These are phyloP conservation scores for Euwallacea fornicatus DNA, from an alignment of 1,140 invertebrate genomes.

Conservation along the genomic window DNA sequence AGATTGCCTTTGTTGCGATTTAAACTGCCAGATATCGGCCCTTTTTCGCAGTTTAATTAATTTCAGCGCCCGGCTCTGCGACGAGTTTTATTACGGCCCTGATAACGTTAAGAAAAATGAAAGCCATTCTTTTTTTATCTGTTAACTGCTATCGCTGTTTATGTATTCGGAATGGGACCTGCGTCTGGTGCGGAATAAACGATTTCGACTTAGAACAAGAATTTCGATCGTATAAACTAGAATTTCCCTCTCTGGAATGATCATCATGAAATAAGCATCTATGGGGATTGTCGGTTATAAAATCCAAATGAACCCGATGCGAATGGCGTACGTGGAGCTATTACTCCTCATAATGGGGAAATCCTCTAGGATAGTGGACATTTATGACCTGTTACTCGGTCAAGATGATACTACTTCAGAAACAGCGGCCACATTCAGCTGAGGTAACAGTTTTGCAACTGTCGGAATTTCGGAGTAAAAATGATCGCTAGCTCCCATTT, in stretches of 20 bases:
- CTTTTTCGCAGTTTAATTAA: slow-evolving; percentile 35
- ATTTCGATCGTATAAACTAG: too few relatives aligned
- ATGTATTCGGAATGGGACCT: slow-evolving; percentile 8
- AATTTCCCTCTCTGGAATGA: too few relatives aligned
- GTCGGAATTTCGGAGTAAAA: too few relatives aligned
- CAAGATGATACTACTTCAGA: background rate
- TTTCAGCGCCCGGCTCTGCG: slow-evolving; percentile 28
- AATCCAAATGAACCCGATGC: slow-evolving; percentile 14
- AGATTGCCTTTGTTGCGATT: slow-evolving; percentile 29
- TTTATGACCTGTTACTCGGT: slow-evolving; percentile 12
- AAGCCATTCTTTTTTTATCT: slow-evolving; percentile 23
- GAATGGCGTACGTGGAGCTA: slow-evolving; percentile 24
- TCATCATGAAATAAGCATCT: slow-evolving; percentile 3
- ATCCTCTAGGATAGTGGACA: background rate
- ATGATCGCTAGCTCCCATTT: too few relatives aligned
- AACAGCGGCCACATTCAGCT: background rate
- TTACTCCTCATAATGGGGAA: slow-evolving; percentile 6
- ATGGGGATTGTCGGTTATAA: slow-evolving; percentile 4
- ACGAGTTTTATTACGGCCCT: slow-evolving; percentile 33
- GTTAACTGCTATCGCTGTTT: slow-evolving; percentile 21
- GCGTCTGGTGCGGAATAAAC: background rate
- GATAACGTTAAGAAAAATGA: slow-evolving; percentile 33
- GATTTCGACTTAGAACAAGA: background rate
- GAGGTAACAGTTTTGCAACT: too few relatives aligned
- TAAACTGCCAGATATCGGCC: slow-evolving; percentile 34